Evolutionary conservation across 2,797 vertebrate species (phyloP).

Genomic region (Eulemur albifrons): DNA sequence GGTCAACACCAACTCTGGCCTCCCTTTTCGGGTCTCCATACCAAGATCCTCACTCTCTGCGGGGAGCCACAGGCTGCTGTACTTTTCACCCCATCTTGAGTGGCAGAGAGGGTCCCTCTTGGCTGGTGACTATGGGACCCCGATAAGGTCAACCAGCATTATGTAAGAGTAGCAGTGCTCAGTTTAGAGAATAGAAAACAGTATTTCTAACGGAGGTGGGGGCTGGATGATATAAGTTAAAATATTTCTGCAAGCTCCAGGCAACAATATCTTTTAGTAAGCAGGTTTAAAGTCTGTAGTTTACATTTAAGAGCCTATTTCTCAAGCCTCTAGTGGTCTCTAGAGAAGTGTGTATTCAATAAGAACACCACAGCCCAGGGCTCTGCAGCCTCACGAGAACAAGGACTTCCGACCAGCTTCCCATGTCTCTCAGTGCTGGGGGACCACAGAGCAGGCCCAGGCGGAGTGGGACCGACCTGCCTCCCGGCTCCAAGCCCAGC

Average conservation of each 20-base stretch:
- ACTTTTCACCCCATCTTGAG: conserved; percentile 74
- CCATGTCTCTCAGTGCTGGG: accelerated
- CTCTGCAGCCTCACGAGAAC: accelerated
- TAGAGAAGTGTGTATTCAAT: neutral
- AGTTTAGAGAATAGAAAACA: conserved; percentile 39
- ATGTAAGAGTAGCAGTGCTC: conserved; percentile 53
- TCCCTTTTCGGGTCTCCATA: conserved; percentile 78
- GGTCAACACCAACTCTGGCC: conserved; percentile 75
- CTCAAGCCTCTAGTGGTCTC: neutral
- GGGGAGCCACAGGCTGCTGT: conserved; percentile 70
- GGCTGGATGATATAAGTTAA: conserved; percentile 46
- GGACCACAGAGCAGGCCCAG: neutral
- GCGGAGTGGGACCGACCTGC: neutral
- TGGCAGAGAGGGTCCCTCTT: conserved; percentile 76
- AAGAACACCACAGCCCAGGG: neutral
- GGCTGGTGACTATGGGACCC: conserved; percentile 49
- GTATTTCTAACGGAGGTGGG: conserved; percentile 24
- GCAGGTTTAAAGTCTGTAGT: neutral
- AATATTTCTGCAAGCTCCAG: conserved; percentile 72
- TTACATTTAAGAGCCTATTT: neutral
- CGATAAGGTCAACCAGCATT: neutral
- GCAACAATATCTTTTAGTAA: neutral
- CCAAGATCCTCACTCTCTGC: conserved; percentile 78
- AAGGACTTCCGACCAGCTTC: too few species aligned
- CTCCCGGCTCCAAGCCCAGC: neutral